Base-by-base conservation (phyloP, 1,140 invertebrate species). In the Drosophila albomicans region DNA sequence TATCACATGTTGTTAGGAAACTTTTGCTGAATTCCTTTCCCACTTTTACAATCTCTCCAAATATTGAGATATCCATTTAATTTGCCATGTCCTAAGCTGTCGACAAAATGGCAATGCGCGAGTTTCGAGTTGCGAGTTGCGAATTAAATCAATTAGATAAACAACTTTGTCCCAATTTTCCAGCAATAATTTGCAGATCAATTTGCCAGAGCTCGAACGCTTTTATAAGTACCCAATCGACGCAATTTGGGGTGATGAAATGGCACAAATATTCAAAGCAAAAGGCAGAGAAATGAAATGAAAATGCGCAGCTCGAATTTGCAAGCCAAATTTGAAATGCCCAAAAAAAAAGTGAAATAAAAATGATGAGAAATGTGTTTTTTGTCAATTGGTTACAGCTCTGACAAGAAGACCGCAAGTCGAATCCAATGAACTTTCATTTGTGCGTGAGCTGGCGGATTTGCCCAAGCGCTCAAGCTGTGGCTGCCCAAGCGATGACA, bases 191-290 rank as follows among this genome's bases (percentile, higher is more conserved):
- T 78, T 58, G 43, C 69, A 46, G 61, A 59, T 67, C 57, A 69
- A 74, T 70, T 82, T 75, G 62, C 38, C 63, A 16, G 20, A 63
- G 63, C 64, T 73, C 7, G 25, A 69, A 46, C 38, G 20, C 20
- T 25, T 57, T 28, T 25, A 51, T 70, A 52, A 71, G 68, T 71
- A 71, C 13, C 13, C 59, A 76, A 74, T 68, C 70, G 16, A 45
- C 48, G 57, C 72, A 89, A 89, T 90, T 89, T 79, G 25, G 62
- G 75, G 79, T 89, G 86, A 90, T 89, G 81, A 89, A 89, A 88
- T 85, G 65, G 69, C 78, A 64, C 67, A 81, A 81, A 84, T 67
- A 89, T 85, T 62, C 67, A 25, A 25, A 30, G 67, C 46, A 76
- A 63, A 72, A 67, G 5, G 16, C 41, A 78, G 71, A 63, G 66